Percentiles rank a stretch among this genome's conserved stretches.
phyloP scores from a whole-genome alignment of 2,888 invertebrate genomes.

The Coelinius sp. region DNA sequence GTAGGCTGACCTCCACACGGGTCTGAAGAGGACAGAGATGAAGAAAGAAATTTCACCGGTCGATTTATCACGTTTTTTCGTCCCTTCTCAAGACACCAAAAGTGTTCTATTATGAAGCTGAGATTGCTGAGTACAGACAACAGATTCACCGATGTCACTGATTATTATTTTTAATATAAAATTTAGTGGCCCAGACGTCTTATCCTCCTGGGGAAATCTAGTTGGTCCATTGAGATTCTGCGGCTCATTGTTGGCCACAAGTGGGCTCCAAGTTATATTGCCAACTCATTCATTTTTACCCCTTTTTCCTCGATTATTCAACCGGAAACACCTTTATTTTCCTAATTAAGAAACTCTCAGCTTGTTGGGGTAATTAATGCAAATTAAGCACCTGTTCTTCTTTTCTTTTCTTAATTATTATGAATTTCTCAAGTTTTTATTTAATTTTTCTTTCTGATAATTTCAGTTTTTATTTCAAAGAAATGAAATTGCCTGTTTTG shows the following conservation, averaged over 20 bases:
- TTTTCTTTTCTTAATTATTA: constrained; percentile 23
- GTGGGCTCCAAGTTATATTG: constrained; percentile 18
- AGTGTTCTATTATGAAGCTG: not conserved
- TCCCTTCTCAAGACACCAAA: not conserved
- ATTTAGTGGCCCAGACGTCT: constrained; percentile 17
- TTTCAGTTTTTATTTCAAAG: constrained; percentile 11
- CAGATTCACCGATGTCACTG: not conserved
- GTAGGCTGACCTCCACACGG: constrained; percentile 43
- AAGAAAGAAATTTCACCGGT: not conserved
- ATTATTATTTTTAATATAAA: constrained; percentile 19
- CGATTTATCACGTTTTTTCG: not conserved
- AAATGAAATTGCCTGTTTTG: not conserved
- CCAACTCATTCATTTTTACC: not conserved
- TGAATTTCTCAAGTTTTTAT: not conserved
- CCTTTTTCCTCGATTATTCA: constrained; percentile 10
- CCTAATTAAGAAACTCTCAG: constrained; percentile 20
- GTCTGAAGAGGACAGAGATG: not conserved
- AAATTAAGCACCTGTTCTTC: constrained; percentile 41
- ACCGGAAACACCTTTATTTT: constrained; percentile 13
- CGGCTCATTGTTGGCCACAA: constrained; percentile 26
- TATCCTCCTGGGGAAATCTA: constrained; percentile 41
- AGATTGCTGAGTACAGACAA: not conserved
- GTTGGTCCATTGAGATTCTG: constrained; percentile 18
- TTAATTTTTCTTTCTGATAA: constrained; percentile 3
- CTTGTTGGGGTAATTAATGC: constrained; percentile 45